phyloP scores from a whole-genome alignment of 1,140 invertebrate genomes.

The Nixonia krombeini region DNA sequence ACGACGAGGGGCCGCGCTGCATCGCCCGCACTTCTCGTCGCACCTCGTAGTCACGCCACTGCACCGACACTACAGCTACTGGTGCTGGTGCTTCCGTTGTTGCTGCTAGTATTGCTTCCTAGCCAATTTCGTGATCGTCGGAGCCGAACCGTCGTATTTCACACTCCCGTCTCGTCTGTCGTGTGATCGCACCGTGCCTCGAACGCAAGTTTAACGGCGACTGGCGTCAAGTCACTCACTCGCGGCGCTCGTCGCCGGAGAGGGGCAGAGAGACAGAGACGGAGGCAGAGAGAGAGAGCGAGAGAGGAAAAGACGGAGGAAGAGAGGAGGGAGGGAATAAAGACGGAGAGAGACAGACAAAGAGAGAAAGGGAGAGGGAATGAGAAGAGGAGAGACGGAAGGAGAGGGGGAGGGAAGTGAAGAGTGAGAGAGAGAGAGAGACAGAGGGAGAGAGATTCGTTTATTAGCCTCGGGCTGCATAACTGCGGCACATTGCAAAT shows the following conservation, averaged over 20 bases:
- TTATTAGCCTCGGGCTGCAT: slow-evolving; percentile 29
- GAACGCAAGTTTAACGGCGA: slow-evolving; percentile 56
- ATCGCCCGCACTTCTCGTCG: background rate
- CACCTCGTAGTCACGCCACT: background rate
- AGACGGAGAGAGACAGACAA: slow-evolving; percentile 9
- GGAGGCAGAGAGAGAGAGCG: slow-evolving; percentile 11
- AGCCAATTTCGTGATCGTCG: no score
- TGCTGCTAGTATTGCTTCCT: no score
- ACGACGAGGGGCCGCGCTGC: background rate
- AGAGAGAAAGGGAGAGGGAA: slow-evolving; percentile 18
- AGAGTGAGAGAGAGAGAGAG: slow-evolving; percentile 3
- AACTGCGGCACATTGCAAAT: slow-evolving; percentile 33
- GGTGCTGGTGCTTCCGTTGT: background rate
- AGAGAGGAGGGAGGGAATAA: background rate
- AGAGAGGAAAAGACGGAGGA: no score
- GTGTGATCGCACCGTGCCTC: slow-evolving; percentile 20
- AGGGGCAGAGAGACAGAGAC: slow-evolving; percentile 13
- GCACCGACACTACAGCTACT: background rate
- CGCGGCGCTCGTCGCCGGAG: slow-evolving; percentile 22
- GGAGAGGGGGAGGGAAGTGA: slow-evolving; percentile 1
- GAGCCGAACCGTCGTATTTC: no score
- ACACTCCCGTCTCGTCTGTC: slow-evolving; percentile 9
- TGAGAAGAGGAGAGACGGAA: background rate
- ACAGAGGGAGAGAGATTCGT: slow-evolving; percentile 26
- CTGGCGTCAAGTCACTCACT: slow-evolving; percentile 50